Evolutionary conservation across 2,797 vertebrate species (phyloP).

Genomic region (Orestias chungarensis): DNA sequence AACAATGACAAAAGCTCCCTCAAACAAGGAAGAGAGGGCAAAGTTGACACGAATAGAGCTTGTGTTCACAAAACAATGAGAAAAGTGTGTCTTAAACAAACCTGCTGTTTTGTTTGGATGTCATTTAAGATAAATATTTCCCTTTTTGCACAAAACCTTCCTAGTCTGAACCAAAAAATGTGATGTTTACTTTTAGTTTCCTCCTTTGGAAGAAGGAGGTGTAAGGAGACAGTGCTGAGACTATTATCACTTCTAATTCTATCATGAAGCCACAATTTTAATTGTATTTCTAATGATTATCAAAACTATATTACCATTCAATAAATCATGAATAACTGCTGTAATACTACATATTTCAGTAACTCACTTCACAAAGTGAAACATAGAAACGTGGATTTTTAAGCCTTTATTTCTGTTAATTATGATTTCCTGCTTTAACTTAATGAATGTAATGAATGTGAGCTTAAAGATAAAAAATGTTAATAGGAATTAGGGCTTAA

Average conservation of each 20-base stretch:
- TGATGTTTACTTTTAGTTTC: no score
- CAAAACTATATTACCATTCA: neutral
- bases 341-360: neutral
- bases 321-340: neutral
- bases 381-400: neutral
- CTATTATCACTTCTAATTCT: neutral
- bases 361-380: neutral
- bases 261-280: neutral
- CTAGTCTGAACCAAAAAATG: neutral
- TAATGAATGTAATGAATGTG: neutral
- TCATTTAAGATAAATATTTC: neutral
- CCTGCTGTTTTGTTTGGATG: slow-evolving; percentile 1
- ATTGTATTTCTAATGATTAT: neutral
- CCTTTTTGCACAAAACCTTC: neutral
- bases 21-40: no score
- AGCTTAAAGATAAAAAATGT: neutral
- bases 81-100: neutral
- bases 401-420: neutral
- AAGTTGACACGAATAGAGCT: no score
- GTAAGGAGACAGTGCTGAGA: no score
- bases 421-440: neutral
- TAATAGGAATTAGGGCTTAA: neutral
- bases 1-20: neutral
- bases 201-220: no score
- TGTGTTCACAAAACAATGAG: neutral